Percentiles rank a stretch among this genome's conserved stretches.
phyloP scores from a whole-genome alignment of 2,113 vertebrate genomes.

The Argyrosomus japonicus region DNA sequence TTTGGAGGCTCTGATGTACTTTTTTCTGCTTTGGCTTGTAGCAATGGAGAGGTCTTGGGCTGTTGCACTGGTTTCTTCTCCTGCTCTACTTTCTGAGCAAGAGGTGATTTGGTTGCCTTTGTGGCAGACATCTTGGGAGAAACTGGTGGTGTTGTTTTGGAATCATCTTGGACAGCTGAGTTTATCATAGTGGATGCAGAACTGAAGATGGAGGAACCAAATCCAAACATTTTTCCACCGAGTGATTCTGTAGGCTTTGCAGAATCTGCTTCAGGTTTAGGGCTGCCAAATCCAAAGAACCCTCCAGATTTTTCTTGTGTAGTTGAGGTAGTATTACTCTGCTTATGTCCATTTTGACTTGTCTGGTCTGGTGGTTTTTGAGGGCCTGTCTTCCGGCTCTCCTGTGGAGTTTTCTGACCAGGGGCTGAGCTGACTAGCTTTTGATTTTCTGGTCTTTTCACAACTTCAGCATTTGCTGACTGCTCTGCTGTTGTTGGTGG shows the following conservation, averaged over 20 bases:
- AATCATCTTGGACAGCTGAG: conserved; percentile 77
- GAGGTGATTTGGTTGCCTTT: conserved; percentile 54
- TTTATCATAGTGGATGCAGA: conserved; percentile 81
- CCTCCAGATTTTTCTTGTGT: conserved; percentile 78
- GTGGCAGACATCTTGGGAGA: conserved; percentile 67
- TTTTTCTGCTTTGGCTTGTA: conserved; percentile 78
- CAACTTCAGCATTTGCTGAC: conserved; percentile 76
- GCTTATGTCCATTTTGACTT: conserved; percentile 64
- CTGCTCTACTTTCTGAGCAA: conserved; percentile 55
- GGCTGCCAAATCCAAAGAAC: conserved; percentile 79
- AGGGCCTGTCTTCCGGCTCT: conserved; percentile 37
- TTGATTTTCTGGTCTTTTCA: conserved; percentile 46
- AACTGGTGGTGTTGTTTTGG: conserved; percentile 70
- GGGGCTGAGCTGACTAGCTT: conserved; percentile 42
- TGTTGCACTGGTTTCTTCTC: conserved; percentile 68
- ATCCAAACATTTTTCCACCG: conserved; percentile 84
- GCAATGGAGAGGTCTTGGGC: conserved; percentile 45
- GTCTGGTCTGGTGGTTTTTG: conserved; percentile 75
- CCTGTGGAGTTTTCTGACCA: conserved; percentile 46
- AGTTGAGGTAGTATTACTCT: conserved; percentile 79
- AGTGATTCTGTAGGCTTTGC: conserved; percentile 73
- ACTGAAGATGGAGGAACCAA: conserved; percentile 78
- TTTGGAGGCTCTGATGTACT: conserved; percentile 52
- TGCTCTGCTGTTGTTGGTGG: conserved; percentile 48
- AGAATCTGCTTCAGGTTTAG: conserved; percentile 66